Base-by-base conservation (phyloP, 2,797 vertebrate genomes). In the Salarias fasciatus region DNA sequence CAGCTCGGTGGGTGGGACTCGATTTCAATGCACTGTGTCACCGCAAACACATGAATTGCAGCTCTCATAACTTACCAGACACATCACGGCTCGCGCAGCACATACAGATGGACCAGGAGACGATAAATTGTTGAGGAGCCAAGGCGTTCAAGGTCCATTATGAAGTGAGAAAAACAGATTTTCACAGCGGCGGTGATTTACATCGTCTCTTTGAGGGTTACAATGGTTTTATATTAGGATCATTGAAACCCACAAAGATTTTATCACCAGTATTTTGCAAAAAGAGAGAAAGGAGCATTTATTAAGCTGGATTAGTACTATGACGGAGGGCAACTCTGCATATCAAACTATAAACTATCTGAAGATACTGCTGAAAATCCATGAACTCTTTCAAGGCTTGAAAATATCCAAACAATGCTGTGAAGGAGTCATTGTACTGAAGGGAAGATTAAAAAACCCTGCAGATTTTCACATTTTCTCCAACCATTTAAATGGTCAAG, bases 111-210 rank as follows among this genome's bases (percentile, higher is more conserved):
- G 48, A 44, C 11, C 6, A 42, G 43, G 18, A 1, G 30, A 4
- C 31, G 48, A 47, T 48, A 59, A 47, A 53, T 33, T 46, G 14
- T 5, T 35, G 47, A 53, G 42, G 30, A 36, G 12, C 11, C 11
- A 13, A 43, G 6, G 9, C 28, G 9, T 29, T 44, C 37, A 44
- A 54, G 10, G 49, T 47, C 43, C 24, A 15, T 8, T 2, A n/a
- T 13, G 0, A 18, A 28, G 38, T 36, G 10, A 30, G 11, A 50
- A 45, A 31, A 10, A 43, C 2, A 2, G 11, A 37, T 8, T 41
- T 33, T 14, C 29, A 11, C 15, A 14, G 11, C 5, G 7, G 46
- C 28, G 10, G 29, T 31, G 37, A 18, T 31, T 41, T 49, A 13
- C 9, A 45, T 2, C 6, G 43, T 2, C 43, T 5, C 15, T 15